Percentiles rank a stretch among this genome's conserved stretches.
Conservation (phyloP, 2,888 invertebrate genomes). For the Therioaphis trifolii region DNA sequence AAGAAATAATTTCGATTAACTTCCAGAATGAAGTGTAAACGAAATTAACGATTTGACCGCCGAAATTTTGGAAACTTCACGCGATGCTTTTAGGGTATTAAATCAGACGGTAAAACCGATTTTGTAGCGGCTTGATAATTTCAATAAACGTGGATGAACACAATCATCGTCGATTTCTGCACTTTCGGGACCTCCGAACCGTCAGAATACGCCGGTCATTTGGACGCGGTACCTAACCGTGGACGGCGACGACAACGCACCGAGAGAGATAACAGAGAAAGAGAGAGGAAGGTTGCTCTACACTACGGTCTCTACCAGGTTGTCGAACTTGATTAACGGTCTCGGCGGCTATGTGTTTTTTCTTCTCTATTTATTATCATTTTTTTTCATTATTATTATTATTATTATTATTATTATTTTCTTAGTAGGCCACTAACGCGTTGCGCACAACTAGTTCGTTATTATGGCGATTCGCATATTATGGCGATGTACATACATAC, state of each 20-base stretch:
- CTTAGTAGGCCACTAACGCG: slow-evolving; percentile 58
- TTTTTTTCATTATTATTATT: neutral
- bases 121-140: too few species aligned
- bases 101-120: too few species aligned
- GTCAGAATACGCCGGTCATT: neutral
- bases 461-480: slow-evolving; percentile 50
- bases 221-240: slow-evolving; percentile 26
- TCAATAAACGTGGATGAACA: too few species aligned
- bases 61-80: too few species aligned
- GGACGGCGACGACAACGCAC: neutral
- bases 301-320: slow-evolving; percentile 43
- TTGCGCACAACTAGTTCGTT: slow-evolving; percentile 51
- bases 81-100: too few species aligned
- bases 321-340: slow-evolving; percentile 63
- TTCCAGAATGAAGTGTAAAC: too few species aligned
- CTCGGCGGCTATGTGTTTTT: slow-evolving; percentile 36
- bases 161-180: neutral
- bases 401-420: too few species aligned
- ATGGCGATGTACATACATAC: too few species aligned
- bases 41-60: neutral
- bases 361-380: slow-evolving; percentile 25
- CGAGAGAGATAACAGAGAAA: neutral
- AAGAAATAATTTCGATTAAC: too few species aligned
- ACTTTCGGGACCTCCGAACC: neutral
- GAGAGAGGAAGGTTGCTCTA: slow-evolving; percentile 9